These are phyloP conservation scores for Toxostoma redivivum DNA, from an alignment of 2,113 vertebrate genomes.

Conservation along the genomic window DNA sequence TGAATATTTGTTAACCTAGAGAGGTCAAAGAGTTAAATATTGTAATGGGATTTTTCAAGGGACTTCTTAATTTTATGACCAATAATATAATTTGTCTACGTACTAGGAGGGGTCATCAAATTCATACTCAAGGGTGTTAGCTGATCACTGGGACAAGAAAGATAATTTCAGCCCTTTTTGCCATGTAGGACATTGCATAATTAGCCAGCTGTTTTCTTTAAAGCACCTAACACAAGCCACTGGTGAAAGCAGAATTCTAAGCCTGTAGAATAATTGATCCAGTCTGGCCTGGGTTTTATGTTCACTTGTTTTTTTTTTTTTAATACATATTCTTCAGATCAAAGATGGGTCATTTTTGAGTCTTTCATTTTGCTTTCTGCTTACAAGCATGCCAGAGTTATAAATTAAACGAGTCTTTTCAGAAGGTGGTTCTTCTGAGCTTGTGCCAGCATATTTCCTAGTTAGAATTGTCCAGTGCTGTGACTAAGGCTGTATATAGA, in stretches of 20 bases:
- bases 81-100: neutral
- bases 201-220: conserved; percentile 38
- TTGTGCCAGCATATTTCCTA: neutral
- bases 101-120: conserved; percentile 4
- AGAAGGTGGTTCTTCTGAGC: neutral
- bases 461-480: neutral
- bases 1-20: neutral
- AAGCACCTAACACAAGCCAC: neutral
- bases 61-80: conserved; percentile 31
- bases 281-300: neutral
- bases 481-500: neutral
- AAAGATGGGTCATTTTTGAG: neutral
- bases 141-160: conserved; percentile 19
- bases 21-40: conserved; percentile 33
- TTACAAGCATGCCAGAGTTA: neutral
- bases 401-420: neutral
- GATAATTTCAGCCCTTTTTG: neutral
- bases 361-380: neutral
- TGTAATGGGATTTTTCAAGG: conserved; percentile 13
- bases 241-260: neutral
- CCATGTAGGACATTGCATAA: neutral
- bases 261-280: neutral
- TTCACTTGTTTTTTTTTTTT: too few relatives aligned
- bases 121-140: neutral
- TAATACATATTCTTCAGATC: neutral